phyloP scores from a whole-genome alignment of 2,113 vertebrate species.

The Hemibates koningsi region DNA sequence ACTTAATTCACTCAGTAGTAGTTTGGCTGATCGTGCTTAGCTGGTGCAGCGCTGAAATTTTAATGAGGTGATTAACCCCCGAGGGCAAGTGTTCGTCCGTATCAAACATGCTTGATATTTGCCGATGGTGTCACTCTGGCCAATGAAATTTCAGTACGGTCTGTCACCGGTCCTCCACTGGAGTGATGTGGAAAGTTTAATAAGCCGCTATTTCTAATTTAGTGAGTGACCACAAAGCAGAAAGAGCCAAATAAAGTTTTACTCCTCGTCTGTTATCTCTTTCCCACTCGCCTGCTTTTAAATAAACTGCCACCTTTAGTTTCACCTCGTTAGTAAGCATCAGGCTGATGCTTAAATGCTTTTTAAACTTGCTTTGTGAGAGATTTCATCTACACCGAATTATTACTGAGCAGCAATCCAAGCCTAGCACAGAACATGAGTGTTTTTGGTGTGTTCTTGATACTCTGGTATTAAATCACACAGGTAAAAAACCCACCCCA shows the following conservation, averaged over 20 bases:
- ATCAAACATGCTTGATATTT: constrained; percentile 43
- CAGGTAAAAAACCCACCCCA: background rate
- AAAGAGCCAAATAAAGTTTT: background rate
- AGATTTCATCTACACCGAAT: background rate
- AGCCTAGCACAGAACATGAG: background rate
- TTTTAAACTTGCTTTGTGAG: background rate
- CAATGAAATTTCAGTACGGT: constrained; percentile 4
- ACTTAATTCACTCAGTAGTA: constrained; percentile 40
- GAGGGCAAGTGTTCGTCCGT: constrained; percentile 6
- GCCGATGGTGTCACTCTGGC: background rate
- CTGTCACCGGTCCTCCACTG: constrained; percentile 1
- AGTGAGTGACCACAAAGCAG: background rate
- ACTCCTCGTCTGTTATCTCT: background rate
- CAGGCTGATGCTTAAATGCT: background rate
- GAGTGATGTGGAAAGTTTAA: background rate
- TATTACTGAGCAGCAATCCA: background rate
- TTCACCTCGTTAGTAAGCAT: background rate
- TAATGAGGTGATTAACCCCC: constrained; percentile 56
- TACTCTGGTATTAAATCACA: background rate
- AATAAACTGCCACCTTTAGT: background rate
- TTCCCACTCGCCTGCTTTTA: background rate
- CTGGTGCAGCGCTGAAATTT: constrained; percentile 22
- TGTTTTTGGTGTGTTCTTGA: background rate
- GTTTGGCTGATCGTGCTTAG: constrained; percentile 20
- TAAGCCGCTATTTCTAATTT: background rate